phyloP scores from a whole-genome alignment of 2,113 vertebrate species.

The Alouatta palliata region DNA sequence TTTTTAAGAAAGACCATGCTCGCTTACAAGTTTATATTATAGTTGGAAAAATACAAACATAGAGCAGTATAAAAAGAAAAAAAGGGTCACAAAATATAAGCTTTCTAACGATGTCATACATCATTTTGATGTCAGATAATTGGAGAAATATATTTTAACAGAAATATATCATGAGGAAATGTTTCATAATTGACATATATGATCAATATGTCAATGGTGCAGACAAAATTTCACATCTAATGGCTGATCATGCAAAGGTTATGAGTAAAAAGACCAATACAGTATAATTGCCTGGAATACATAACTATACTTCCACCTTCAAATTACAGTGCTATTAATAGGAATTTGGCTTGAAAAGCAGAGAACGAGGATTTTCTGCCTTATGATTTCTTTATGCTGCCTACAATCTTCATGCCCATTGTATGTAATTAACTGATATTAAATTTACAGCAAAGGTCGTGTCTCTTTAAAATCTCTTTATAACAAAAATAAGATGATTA shows the following conservation, averaged over 20 bases:
- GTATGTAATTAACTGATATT: slow-evolving; percentile 13
- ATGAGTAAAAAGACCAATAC: neutral
- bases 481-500: neutral
- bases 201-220: neutral
- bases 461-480: neutral
- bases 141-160: slow-evolving; percentile 47
- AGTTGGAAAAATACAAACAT: neutral
- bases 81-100: neutral
- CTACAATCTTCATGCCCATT: neutral
- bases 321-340: slow-evolving; percentile 25
- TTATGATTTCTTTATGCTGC: neutral
- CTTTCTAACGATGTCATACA: neutral
- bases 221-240: slow-evolving; percentile 1
- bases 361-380: neutral
- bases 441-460: neutral
- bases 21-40: neutral
- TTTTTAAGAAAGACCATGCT: neutral
- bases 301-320: neutral
- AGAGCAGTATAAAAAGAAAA: neutral
- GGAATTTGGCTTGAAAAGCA: neutral
- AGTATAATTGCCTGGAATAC: neutral
- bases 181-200: neutral
- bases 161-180: neutral
- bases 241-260: neutral
- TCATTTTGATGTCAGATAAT: slow-evolving; percentile 38